Conservation (phyloP, 2,797 vertebrate genomes). For the Rallus crepitans region DNA sequence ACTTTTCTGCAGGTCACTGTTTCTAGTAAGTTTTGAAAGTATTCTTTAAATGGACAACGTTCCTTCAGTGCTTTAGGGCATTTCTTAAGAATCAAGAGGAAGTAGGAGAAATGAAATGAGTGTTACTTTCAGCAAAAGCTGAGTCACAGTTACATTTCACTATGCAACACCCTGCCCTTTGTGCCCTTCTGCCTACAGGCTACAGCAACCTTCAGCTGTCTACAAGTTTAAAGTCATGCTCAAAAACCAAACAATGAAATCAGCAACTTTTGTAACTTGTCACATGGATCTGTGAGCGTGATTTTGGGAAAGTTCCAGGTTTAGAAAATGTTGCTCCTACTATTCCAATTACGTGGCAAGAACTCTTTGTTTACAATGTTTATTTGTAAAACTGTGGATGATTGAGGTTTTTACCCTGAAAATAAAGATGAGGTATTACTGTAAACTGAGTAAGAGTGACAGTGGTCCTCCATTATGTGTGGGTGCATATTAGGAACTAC, state of each 20-base stretch:
- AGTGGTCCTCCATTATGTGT: neutral
- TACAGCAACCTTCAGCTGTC: neutral
- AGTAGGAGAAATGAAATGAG: constrained; percentile 29
- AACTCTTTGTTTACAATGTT: neutral
- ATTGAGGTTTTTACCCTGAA: neutral
- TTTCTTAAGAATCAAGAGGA: constrained; percentile 45
- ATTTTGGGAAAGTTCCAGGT: constrained; percentile 40
- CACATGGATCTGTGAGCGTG: constrained; percentile 55
- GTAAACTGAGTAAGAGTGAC: constrained; percentile 9
- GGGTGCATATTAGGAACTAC: neutral
- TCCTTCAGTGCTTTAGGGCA: neutral
- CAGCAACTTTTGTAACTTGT: constrained; percentile 57
- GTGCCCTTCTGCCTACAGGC: neutral
- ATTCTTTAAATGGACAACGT: neutral
- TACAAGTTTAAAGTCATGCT: constrained; percentile 53
- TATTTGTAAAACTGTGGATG: neutral
- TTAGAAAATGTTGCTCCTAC: constrained; percentile 17
- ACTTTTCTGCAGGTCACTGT: neutral
- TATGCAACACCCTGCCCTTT: constrained; percentile 7
- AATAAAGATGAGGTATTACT: neutral
- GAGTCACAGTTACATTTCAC: constrained; percentile 53
- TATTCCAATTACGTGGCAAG: neutral
- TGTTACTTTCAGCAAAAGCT: constrained; percentile 40
- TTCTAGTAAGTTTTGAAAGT: constrained; percentile 7
- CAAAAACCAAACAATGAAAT: constrained; percentile 53